Base-by-base conservation (phyloP, 2,888 invertebrate genomes). In the Watsonalla binaria region DNA sequence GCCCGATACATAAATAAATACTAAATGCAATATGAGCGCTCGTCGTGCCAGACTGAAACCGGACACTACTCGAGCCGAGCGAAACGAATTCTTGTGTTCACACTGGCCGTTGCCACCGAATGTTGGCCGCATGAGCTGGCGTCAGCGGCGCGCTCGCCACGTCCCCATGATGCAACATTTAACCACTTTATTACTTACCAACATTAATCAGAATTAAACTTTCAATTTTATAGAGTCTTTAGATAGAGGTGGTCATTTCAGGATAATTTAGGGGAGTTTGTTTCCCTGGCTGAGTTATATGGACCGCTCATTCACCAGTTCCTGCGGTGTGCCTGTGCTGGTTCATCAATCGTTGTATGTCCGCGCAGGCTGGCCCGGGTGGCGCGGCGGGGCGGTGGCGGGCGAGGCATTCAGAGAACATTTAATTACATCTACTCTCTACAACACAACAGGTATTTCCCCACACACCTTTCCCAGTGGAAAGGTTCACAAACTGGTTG, bases 11-110 rank as follows among this genome's bases (percentile, higher is more conserved):
- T 87, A 87, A 88, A 90, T 88, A 89, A 88, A 89, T 88, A 88
- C 79, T 79, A 80, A 82, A 84, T 80, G 84, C 86, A 85, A 79
- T 79, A 82, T 79, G 82, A 82, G 74, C 79, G 80, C 75, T 81
- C 80, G 77, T 71, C 79, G 88, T 87, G 86, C 86, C 87, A 87
- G 84, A 87, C 89, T 87, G 88, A 87, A 90, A 90, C 87, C 87
- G 88, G 89, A 90, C 85, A 88, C 89, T 87, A 82, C 82, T 83
- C 78, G 76, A 72, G 72, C 75, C 85, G 79, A 73, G 75, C 85
- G 79, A 85, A 86, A 84, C 82, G 81, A 82, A 87, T 88, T 88
- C 87, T 85, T 82, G 76, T 72, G 77, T 84, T 82, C 82, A 70
- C 80, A 61, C 56, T 70, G 70, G 66, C 68, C 69, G 80, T 82